phyloP scores from a whole-genome alignment of 2,888 invertebrate genomes.

The Drosophila kokeensis region DNA sequence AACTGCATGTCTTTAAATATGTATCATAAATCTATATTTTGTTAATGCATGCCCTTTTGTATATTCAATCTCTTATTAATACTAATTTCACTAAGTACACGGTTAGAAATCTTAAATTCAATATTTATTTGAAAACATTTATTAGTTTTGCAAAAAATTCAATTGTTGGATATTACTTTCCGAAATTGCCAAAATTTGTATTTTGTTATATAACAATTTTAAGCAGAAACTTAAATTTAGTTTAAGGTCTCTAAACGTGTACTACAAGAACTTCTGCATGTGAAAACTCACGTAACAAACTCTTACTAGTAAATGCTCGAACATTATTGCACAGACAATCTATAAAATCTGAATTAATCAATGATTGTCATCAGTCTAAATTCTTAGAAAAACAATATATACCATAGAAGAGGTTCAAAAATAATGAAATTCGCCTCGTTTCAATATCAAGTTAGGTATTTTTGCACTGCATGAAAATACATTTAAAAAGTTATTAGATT shows the following conservation, averaged over 20 bases:
- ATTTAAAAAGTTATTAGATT: not conserved
- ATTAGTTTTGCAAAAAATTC: not conserved
- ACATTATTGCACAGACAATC: conserved; percentile 34
- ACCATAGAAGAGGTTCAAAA: not conserved
- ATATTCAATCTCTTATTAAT: conserved; percentile 24
- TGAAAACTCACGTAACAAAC: conserved; percentile 1
- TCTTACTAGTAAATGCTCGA: not conserved
- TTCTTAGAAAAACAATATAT: not conserved
- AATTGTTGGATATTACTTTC: not conserved
- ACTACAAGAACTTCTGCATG: conserved; percentile 43
- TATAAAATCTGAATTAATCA: not conserved
- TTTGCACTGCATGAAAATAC: conserved; percentile 49
- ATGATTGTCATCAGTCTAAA: not conserved
- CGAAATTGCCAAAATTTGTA: not conserved
- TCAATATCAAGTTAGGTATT: conserved; percentile 6
- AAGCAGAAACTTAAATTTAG: not conserved
- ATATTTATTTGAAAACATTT: not conserved
- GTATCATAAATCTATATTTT: not conserved
- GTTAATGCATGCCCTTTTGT: conserved; percentile 47
- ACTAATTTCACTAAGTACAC: conserved; percentile 22
- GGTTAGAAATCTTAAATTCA: not conserved
- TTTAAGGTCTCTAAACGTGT: conserved; percentile 5
- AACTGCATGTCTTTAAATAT: conserved; percentile 20
- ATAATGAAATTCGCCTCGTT: not conserved
- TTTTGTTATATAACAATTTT: not conserved